phyloP scores from a whole-genome alignment of 2,888 invertebrate species.

The Zonitis immaculata region DNA sequence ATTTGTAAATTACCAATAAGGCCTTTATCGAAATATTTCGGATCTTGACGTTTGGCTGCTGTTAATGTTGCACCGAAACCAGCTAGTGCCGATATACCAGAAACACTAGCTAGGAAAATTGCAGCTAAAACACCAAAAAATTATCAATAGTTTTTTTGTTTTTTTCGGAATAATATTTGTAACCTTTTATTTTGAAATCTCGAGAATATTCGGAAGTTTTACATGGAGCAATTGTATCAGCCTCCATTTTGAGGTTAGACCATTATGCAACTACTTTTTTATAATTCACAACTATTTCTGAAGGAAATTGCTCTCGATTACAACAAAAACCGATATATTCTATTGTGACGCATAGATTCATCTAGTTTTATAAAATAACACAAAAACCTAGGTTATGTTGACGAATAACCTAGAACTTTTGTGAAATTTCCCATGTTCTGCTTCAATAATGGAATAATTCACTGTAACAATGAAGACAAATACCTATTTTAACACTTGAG shows the following conservation, averaged over 20 bases:
- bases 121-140: slow-evolving; percentile 52
- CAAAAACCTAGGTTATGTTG: slow-evolving; percentile 4
- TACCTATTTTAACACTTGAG: too few species aligned
- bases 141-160: not conserved
- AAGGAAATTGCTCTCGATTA: too few species aligned
- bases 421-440: too few species aligned
- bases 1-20: slow-evolving; percentile 57
- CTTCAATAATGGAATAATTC: too few species aligned
- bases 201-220: slow-evolving; percentile 4
- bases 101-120: slow-evolving; percentile 65
- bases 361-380: too few species aligned
- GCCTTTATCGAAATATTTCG: slow-evolving; percentile 72
- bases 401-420: too few species aligned
- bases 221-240: not conserved
- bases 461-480: too few species aligned
- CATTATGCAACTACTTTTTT: too few species aligned
- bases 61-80: slow-evolving; percentile 79
- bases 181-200: slow-evolving; percentile 22
- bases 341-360: too few species aligned
- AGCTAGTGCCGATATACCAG: slow-evolving; percentile 72
- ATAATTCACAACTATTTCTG: too few species aligned
- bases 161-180: not conserved
- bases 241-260: too few species aligned
- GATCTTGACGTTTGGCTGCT: slow-evolving; percentile 73
- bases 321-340: too few species aligned